Base-by-base conservation (phyloP, 2,797 vertebrate species). In the Danio tinwini region DNA sequence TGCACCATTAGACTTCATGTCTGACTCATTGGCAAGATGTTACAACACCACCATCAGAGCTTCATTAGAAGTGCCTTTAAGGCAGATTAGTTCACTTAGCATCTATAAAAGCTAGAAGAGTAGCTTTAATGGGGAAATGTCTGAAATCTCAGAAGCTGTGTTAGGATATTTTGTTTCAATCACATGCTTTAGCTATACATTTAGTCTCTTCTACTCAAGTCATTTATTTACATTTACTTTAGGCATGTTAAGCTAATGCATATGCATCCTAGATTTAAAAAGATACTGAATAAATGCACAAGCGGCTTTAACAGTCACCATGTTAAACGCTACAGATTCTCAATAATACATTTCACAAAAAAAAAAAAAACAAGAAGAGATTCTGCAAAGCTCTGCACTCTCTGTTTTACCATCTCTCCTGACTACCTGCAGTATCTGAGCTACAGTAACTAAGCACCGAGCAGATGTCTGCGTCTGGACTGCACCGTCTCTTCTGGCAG, bases 381-480 rank as follows among this genome's bases (percentile, higher is more conserved):
- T 62, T 44, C 65, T 70, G 45, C 55, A 39, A 42, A 62, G 17
- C 44, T 61, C 6, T 70, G 76, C 56, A 71, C 59, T 73, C 59
- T 55, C 58, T 19, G 14, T 69, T 71, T 80, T 3, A 39, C 16
- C 40, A n/a, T 80, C 59, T 56, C 68, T 53, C 76, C 14, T 11
- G 45, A 70, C 42, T 78, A 69, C 50, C 49, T 19, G 19, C 69
- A 79, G 68, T 79, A 37, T 72, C 69, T 64, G 39, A 53, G 49
- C 59, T 72, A 80, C 50, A 64, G 77, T 80, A 64, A 80, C 59
- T 80, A 80, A 72, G 21, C 40, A 73, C 59, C 21, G 16, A 70
- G 77, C 77, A 80, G 77, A 80, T 79, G 77, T 63, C 68, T 81
- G 74, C 21, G 53, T 62, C 71, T 84, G 78, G 76, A 52, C 74